phyloP scores from a whole-genome alignment of 2,888 invertebrate species.

The Hoplodrina blanda region DNA sequence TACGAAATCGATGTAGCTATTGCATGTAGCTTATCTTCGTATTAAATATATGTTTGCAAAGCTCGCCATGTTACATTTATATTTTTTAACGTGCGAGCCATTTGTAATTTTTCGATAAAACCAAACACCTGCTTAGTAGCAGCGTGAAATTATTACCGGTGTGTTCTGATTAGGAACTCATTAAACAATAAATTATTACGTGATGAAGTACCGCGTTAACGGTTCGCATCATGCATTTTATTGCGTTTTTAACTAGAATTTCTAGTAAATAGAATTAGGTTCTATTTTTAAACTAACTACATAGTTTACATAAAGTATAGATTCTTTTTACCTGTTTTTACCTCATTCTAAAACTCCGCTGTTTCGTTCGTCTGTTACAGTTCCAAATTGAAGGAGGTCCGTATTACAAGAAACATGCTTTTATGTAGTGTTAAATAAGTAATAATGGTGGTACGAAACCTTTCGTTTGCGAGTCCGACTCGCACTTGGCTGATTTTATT shows the following conservation, averaged over 20 bases:
- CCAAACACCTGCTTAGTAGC: constrained; percentile 46
- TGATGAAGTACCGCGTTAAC: constrained; percentile 39
- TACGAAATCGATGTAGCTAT: constrained; percentile 53
- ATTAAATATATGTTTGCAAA: constrained; percentile 38
- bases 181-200: constrained; percentile 45
- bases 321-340: too few relatives aligned
- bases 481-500: too few relatives aligned
- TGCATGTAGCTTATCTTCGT: constrained; percentile 63
- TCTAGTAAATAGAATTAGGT: background rate
- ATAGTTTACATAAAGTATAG: too few relatives aligned
- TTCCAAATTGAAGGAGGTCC: too few relatives aligned
- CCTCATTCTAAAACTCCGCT: too few relatives aligned
- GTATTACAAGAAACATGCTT: too few relatives aligned
- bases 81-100: constrained; percentile 27
- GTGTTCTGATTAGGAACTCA: constrained; percentile 51
- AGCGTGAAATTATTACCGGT: constrained; percentile 30
- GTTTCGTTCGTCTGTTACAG: too few relatives aligned
- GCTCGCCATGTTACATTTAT: constrained; percentile 25
- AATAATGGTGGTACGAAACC: too few relatives aligned
- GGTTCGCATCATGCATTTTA: background rate
- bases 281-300: too few relatives aligned
- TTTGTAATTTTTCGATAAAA: constrained; percentile 46
- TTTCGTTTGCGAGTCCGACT: too few relatives aligned
- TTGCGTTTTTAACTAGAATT: background rate
- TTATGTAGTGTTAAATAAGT: too few relatives aligned